A percentile compares a stretch with the other conserved stretches of the same genome.
These are phyloP conservation scores for Lordiphosa collinella DNA, from an alignment of 1,140 invertebrate genomes.

Conservation along the genomic window DNA sequence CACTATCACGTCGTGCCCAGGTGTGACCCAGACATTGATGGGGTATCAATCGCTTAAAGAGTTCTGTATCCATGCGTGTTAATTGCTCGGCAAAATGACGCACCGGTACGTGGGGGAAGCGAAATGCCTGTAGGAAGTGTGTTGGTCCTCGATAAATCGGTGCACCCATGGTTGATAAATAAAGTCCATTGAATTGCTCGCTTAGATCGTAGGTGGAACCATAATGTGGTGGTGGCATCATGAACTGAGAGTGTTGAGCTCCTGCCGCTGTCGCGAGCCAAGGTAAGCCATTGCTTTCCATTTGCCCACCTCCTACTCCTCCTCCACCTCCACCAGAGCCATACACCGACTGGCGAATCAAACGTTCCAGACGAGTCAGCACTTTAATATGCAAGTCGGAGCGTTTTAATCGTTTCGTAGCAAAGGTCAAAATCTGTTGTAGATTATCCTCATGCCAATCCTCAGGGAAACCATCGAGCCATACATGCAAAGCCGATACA, in stretches of 20 bases:
- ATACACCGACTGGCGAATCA: slow-evolving; percentile 71
- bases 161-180: slow-evolving; percentile 81
- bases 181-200: slow-evolving; percentile 80
- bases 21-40: slow-evolving; percentile 98
- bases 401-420: slow-evolving; percentile 88
- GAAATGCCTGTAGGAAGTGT: slow-evolving; percentile 83
- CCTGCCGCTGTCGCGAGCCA: slow-evolving; percentile 47
- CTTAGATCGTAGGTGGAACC: slow-evolving; percentile 70
- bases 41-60: slow-evolving; percentile 95
- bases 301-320: slow-evolving; percentile 18
- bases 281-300: slow-evolving; percentile 40
- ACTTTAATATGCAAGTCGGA: slow-evolving; percentile 90
- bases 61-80: slow-evolving; percentile 96
- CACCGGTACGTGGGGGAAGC: slow-evolving; percentile 91
- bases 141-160: slow-evolving; percentile 81
- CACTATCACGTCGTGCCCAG: slow-evolving; percentile 95
- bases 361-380: slow-evolving; percentile 80
- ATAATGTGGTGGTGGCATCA: slow-evolving; percentile 51
- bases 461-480: slow-evolving; percentile 97
- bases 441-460: slow-evolving; percentile 96
- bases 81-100: slow-evolving; percentile 97
- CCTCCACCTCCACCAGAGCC: slow-evolving; percentile 23
- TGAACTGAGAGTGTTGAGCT: slow-evolving; percentile 28
- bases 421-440: slow-evolving; percentile 90
- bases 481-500: slow-evolving; percentile 93